These are phyloP conservation scores for Pristionchus fissidentatus DNA, from an alignment of 2,888 invertebrate genomes.

Conservation along the genomic window DNA sequence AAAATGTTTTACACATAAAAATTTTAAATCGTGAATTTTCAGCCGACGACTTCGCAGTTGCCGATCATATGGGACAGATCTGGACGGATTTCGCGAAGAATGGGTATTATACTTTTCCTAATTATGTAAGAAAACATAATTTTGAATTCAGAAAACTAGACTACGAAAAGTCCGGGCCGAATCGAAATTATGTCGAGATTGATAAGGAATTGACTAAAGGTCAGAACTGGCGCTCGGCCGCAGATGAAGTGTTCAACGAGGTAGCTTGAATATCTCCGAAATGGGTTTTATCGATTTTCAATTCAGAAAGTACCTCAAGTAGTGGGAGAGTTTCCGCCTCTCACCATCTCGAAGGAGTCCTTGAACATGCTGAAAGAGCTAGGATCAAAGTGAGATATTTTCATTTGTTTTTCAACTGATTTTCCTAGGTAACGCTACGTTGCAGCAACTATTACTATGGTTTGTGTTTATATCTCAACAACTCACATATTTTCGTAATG, in stretches of 20 bases:
- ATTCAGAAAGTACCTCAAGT: neutral
- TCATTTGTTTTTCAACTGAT: too few relatives aligned
- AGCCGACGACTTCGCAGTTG: neutral
- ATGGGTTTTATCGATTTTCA: neutral
- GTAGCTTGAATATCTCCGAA: neutral
- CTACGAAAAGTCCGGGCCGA: neutral
- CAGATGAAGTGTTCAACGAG: constrained; percentile 22
- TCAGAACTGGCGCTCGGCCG: neutral
- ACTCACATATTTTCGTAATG: too few relatives aligned
- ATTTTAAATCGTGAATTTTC: neutral
- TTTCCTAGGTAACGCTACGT: too few relatives aligned
- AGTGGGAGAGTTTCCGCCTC: neutral
- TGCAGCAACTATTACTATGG: too few relatives aligned
- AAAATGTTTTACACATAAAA: too few relatives aligned
- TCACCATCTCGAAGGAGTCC: neutral
- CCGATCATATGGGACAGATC: constrained; percentile 24
- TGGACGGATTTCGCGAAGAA: neutral
- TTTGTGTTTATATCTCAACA: too few relatives aligned
- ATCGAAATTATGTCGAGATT: neutral
- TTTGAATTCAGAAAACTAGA: neutral
- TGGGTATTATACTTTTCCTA: neutral
- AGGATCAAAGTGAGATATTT: neutral
- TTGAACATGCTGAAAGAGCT: constrained; percentile 4
- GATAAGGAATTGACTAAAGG: neutral
- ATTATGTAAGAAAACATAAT: neutral